phyloP scores from a whole-genome alignment of 2,113 vertebrate genomes.

The Sander lucioperca region DNA sequence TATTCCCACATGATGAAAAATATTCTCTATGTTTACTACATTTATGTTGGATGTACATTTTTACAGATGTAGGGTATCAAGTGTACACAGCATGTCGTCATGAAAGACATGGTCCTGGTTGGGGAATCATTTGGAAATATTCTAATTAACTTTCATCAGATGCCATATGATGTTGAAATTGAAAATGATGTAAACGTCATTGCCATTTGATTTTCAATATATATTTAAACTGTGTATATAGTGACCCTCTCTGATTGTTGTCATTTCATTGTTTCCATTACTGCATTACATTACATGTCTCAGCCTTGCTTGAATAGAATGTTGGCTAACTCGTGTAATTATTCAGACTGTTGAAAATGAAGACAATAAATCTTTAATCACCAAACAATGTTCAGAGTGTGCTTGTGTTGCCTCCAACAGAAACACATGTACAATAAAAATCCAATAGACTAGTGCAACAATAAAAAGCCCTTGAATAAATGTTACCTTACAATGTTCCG shows the following conservation, averaged over 20 bases:
- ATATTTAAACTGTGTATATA: constrained; percentile 78
- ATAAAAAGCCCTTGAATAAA: background rate
- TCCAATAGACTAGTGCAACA: background rate
- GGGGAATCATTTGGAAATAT: constrained; percentile 75
- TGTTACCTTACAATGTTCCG: background rate
- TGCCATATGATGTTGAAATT: constrained; percentile 87
- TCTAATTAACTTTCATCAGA: constrained; percentile 79
- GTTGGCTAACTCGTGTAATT: constrained; percentile 70
- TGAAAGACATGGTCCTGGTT: constrained; percentile 64
- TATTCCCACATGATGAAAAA: constrained; percentile 58
- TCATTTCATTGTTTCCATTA: constrained; percentile 70
- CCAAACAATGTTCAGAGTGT: background rate
- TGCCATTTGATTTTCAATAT: constrained; percentile 86
- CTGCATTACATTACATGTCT: constrained; percentile 69
- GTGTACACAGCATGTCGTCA: constrained; percentile 40
- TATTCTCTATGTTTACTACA: constrained; percentile 60
- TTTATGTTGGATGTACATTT: constrained; percentile 66
- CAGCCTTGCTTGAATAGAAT: constrained; percentile 81
- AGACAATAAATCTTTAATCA: constrained; percentile 78
- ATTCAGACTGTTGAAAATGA: constrained; percentile 78
- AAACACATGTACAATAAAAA: background rate
- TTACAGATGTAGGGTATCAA: constrained; percentile 51
- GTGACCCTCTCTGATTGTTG: constrained; percentile 65
- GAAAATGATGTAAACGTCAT: constrained; percentile 78
- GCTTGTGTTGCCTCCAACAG: constrained; percentile 1